phyloP scores from a whole-genome alignment of 2,797 vertebrate genomes.

The Siniperca undulata region DNA sequence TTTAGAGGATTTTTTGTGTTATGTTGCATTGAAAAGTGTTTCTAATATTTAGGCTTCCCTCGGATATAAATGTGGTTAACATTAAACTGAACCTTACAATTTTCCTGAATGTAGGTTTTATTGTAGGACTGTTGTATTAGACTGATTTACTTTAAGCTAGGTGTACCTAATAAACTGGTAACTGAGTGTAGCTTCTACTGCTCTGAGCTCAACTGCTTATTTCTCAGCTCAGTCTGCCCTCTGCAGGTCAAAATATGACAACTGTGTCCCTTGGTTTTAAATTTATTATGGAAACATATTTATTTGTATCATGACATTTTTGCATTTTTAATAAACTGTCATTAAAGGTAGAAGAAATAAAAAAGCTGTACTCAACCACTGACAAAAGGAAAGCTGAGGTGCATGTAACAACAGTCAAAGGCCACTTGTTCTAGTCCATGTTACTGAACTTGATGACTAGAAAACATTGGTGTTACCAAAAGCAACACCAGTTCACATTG shows the following conservation, averaged over 20 bases:
- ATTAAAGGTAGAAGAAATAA: neutral
- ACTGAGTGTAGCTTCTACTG: neutral
- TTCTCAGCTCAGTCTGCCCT: conserved; percentile 76
- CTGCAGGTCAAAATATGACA: conserved; percentile 69
- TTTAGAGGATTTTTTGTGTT: neutral
- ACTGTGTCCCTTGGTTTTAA: neutral
- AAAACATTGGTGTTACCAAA: neutral
- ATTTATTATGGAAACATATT: neutral
- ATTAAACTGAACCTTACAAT: neutral
- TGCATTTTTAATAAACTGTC: neutral
- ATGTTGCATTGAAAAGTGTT: neutral
- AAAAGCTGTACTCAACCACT: neutral
- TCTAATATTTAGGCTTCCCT: neutral
- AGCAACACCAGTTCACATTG: neutral
- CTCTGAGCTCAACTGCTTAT: conserved; percentile 16
- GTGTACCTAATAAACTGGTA: conserved; percentile 5
- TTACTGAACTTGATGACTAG: too few species aligned
- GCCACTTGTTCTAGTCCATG: neutral
- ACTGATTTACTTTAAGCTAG: neutral
- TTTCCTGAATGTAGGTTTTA: neutral
- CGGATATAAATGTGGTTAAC: neutral
- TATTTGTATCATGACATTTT: neutral
- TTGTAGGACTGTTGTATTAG: neutral
- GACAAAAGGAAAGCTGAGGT: neutral
- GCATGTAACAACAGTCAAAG: neutral